Evolutionary conservation across 2,888 invertebrate genomes (phyloP), one percentile per base, ranked within the genome.

Genomic region (Biston betularia): DNA sequence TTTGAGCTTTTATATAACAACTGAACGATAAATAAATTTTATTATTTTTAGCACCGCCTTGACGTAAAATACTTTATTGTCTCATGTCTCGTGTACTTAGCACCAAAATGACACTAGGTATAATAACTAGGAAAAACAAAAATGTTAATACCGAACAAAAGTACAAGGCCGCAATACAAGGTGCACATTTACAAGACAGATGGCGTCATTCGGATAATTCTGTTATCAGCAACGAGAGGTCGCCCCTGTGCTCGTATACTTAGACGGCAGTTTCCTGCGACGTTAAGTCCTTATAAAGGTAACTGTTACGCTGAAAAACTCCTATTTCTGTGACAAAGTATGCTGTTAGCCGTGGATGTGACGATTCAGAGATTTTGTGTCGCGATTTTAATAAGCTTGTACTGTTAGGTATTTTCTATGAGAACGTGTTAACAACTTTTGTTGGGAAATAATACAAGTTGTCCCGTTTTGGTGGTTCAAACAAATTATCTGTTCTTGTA

Each of bases 201-300:
- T 95, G 92, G 94, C 90, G 91, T 94, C 92, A 94, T 95, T 95
- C 90, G 94, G 94, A 94, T 95, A 95, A 95, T 95, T 95, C 95
- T 94, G 94, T 95, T 95, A 95, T 95, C 95, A 94, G 90, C 90
- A 86, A 87, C 78, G 87, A 87, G 90, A 92, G 92, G 90, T 90
- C 89, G 87, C 88, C 88, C 61, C 87, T 83, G 84, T 81, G 86
- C 88, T 89, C 89, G 89, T 91, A 89, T 89, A 88, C 91, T 90
- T 86, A 88, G 88, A 88, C 83, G 90, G 86, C 89, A 88, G 89
- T 92, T 92, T 89, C 88, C 87, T 86, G 82, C 85, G 88, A 89
- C 89, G 88, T 89, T 89, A 91, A 90, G 89, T 87, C 89, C 89
- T 89, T 89, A 89, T 89, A 89, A 90, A 90, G 88, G 91, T 91